Conservation (phyloP, 92 coral and sea anemone genomes). For the Phymanthus crucifer region DNA sequence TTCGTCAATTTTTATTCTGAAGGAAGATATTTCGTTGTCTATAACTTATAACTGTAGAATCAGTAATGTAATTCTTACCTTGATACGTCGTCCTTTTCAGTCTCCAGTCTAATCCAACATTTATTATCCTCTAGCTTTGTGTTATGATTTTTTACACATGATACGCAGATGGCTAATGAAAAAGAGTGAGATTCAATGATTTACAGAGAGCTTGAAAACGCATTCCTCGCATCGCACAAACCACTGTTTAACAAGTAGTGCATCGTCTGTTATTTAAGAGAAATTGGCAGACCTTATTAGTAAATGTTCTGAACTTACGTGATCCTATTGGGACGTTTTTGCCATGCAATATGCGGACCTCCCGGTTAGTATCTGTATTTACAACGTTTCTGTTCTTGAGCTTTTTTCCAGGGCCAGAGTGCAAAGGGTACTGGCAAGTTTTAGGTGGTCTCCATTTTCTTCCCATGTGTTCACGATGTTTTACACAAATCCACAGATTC, state of each 20-base stretch:
- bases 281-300: neutral
- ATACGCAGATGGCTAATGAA: neutral
- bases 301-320: too few relatives aligned
- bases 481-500: neutral
- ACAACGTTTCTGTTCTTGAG: neutral
- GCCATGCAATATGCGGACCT: too few relatives aligned
- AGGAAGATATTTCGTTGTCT: too few relatives aligned
- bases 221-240: too few relatives aligned
- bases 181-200: neutral
- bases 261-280: too few relatives aligned
- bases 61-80: neutral
- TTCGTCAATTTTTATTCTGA: too few relatives aligned
- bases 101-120: neutral
- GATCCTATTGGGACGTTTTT: too few relatives aligned
- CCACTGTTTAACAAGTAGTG: too few relatives aligned
- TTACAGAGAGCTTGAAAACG: neutral
- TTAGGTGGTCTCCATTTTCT: neutral
- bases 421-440: slow-evolving; percentile 18
- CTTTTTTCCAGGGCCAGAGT: slow-evolving; percentile 13
- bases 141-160: neutral
- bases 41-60: too few relatives aligned
- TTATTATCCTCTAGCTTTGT: neutral
- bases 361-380: too few relatives aligned
- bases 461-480: neutral
- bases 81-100: neutral